A percentile compares a stretch with the other conserved stretches of the same genome.
These are phyloP conservation scores for Meles meles DNA, from an alignment of 2,113 vertebrate species.

Conservation along the genomic window DNA sequence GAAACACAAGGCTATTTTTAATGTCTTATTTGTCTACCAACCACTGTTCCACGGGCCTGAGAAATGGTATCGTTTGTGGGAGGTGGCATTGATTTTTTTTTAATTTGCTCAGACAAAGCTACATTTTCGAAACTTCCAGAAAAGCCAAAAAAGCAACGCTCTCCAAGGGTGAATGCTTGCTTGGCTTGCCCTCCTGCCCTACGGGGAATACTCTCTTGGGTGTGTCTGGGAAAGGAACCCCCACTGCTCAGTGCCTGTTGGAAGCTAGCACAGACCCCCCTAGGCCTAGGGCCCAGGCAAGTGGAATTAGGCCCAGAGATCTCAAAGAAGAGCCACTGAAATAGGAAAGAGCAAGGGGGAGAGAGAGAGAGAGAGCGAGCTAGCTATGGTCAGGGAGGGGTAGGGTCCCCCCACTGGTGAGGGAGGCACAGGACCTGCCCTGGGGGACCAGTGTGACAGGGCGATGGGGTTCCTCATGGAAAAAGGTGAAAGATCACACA, in stretches of 20 bases:
- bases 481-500: neutral
- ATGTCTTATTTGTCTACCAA: slow-evolving; percentile 76
- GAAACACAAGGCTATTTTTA: slow-evolving; percentile 84
- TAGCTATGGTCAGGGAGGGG: too few species aligned
- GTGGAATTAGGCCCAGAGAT: neutral
- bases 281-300: neutral
- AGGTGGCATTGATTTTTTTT: slow-evolving; percentile 49
- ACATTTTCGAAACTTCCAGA: slow-evolving; percentile 62
- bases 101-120: slow-evolving; percentile 64
- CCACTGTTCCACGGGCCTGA: slow-evolving; percentile 68
- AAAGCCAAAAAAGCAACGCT: slow-evolving; percentile 32
- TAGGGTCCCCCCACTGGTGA: neutral
- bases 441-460: neutral
- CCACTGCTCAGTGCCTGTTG: neutral
- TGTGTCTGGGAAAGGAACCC: neutral
- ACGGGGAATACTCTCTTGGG: neutral
- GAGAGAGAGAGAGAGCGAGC: neutral
- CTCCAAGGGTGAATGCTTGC: slow-evolving; percentile 19
- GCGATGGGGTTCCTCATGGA: neutral
- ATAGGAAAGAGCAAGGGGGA: neutral
- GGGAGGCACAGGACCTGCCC: too few species aligned
- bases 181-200: neutral
- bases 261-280: neutral
- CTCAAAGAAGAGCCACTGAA: neutral
- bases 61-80: slow-evolving; percentile 79